Base-by-base conservation (phyloP, 2,888 invertebrate genomes). In the Noctua janthina region DNA sequence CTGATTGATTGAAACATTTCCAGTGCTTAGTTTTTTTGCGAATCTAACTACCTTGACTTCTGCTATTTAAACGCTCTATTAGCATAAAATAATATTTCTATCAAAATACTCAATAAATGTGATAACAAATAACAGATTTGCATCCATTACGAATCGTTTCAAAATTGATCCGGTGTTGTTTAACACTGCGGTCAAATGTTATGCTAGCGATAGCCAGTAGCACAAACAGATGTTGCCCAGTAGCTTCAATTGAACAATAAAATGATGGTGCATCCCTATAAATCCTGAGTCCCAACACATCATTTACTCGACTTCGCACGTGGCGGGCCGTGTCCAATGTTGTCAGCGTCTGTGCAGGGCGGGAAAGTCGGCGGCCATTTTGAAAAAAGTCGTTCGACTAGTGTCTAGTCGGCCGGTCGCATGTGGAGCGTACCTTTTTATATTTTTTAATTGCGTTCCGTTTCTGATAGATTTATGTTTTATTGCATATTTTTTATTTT, bases 331-430 rank as follows among this genome's bases (percentile, higher is more conserved):
- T 92, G 92, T 93, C 92, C 91, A 90, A 91, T 92, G 91, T 91
- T 94, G 94, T 93, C 95, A 93, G 92, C 92, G 90, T 91, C 88
- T 91, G 85, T 72, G 88, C 89, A 87, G 88, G 92, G 94, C 94
- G 94, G 93, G 93, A 93, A 93, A 93, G 91, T 89, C 87, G 86
- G 91, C 93, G 90, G 94, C 94, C 95, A 95, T 95, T 91, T 94
- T 95, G 93, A 94, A 96, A 95, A 92, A 94, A 95, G 93, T 94
- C 88, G 93, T 92, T 90, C 87, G 88, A 91, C 93, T 92, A 92
- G 93, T 92, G 88, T 91, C 91, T 91, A 89, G 91, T 90, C 83
- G 51, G 81, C 85, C 84, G 89, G 81, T 84, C 85, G 82, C 80
- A 85, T 83, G 89, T 86, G 81, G 88, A 81, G 84, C 69, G 79